These are phyloP conservation scores for Sinotaia quadrata DNA, from an alignment of 2,888 invertebrate genomes.

Conservation along the genomic window DNA sequence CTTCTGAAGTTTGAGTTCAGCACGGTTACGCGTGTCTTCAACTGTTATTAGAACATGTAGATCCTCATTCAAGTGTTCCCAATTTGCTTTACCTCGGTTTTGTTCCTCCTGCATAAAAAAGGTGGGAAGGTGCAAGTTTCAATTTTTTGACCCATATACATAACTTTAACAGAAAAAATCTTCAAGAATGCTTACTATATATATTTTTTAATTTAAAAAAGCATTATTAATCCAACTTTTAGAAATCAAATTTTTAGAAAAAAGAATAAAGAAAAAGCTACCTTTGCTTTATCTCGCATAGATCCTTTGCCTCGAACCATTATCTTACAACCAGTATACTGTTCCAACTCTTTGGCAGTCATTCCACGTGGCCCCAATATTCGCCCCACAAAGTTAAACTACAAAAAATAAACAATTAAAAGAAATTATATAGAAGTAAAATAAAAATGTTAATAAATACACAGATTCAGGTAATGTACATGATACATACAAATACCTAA, in stretches of 20 bases:
- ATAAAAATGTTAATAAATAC: too few species aligned
- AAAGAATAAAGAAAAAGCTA: constrained; percentile 69
- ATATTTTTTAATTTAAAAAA: background rate
- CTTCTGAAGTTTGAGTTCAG: constrained; percentile 92
- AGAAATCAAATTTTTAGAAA: background rate
- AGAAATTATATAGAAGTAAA: too few species aligned
- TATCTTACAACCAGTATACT: constrained; percentile 99
- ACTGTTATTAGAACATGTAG: constrained; percentile 98
- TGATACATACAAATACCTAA: too few species aligned
- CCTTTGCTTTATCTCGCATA: constrained; percentile 99
- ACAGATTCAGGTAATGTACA: too few species aligned
- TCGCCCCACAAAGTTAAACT: constrained; percentile 99
- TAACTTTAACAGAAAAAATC: background rate
- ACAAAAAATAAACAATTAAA: too few species aligned
- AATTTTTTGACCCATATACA: background rate
- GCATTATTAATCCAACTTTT: background rate
- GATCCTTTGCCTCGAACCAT: constrained; percentile 99
- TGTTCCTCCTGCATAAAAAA: constrained; percentile 91
- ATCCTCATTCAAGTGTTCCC: constrained; percentile 99
- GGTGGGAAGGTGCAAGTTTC: background rate
- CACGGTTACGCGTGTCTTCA: constrained; percentile 98
- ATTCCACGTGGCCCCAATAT: constrained; percentile 99
- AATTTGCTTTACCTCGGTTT: constrained; percentile 99
- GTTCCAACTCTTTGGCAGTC: constrained; percentile 99
- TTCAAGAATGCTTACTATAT: background rate